A percentile compares a stretch with the other conserved stretches of the same genome.
These are phyloP conservation scores for Hippocampus barbouri DNA, from an alignment of 2,113 vertebrate genomes.

Conservation along the genomic window DNA sequence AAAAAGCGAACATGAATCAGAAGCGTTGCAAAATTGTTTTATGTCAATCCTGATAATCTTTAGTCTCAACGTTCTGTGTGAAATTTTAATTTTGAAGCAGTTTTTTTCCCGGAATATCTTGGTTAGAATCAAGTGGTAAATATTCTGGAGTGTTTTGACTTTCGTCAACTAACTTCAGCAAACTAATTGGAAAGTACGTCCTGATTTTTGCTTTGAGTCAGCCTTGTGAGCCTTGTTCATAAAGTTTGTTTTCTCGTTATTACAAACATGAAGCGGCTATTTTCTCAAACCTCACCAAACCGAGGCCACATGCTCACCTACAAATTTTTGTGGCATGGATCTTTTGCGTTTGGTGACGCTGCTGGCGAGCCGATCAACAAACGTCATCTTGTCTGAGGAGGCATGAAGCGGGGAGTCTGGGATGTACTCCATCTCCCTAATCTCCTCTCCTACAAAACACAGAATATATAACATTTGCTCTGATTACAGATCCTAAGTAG, in stretches of 20 bases:
- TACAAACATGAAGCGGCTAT: not conserved
- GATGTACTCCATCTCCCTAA: constrained; percentile 87
- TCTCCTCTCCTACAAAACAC: constrained; percentile 82
- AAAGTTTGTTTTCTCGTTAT: not conserved
- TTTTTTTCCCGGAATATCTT: too few species aligned
- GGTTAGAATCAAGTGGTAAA: too few species aligned
- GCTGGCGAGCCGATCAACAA: constrained; percentile 90
- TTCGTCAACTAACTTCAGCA: too few species aligned
- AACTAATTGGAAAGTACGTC: not conserved
- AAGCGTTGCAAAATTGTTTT: too few species aligned
- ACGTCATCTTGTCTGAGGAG: constrained; percentile 84
- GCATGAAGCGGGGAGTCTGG: constrained; percentile 85
- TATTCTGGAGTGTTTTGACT: too few species aligned
- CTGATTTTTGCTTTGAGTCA: not conserved
- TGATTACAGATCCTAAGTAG: not conserved
- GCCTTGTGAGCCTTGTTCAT: not conserved
- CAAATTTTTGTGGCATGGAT: constrained; percentile 93
- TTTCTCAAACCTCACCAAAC: constrained; percentile 29
- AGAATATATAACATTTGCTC: constrained; percentile 9
- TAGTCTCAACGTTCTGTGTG: too few species aligned
- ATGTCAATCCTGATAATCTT: too few species aligned
- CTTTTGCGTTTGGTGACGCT: constrained; percentile 96
- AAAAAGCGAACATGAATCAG: too few species aligned
- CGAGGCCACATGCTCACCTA: constrained; percentile 79
- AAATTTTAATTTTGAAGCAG: too few species aligned